Evolutionary conservation across 2,888 invertebrate species (phyloP), one percentile per base, ranked within the genome.

Genomic region (Temnothorax rugatulus): DNA sequence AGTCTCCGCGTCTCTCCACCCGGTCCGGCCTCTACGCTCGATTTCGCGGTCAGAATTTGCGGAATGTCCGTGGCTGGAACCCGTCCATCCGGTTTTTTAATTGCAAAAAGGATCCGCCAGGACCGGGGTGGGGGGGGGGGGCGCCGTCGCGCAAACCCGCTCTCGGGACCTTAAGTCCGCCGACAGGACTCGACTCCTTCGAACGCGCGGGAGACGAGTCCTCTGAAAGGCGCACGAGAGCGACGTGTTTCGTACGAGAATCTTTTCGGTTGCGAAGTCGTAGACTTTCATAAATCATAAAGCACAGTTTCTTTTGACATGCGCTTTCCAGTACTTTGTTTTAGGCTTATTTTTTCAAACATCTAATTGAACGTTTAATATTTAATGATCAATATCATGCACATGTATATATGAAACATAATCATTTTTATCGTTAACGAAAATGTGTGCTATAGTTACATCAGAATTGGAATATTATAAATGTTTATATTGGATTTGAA

Each of bases 81-180:
- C 93, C 92, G 94, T 94, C 91, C 90, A 90, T 92, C 94, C 93
- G 94, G 94, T 94, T 94, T 94, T 94, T 94, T 94, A 94, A 94
- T 94, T 94, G 94, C 94, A 93, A 94, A 94, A 93, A 93, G 93
- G 93, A 93, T 93, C 92, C 91, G 91, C 89, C 88, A 84, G 89
- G 91, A 66, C 83, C 69, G 77, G 38, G n/a, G n/a, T n/a, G n/a
- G n/a, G n/a, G n/a, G n/a, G n/a, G n/a, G 9, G 79, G 82, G 82
- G 50, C 57, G 77, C 64, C 64, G 76, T 68, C 77, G 74, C 82
- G 83, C 84, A 85, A 88, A 86, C 88, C 76, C 79, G 86, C 85
- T 82, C 63, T 69, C 59, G 59, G 88, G 81, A 83, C 82, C 85
- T 89, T 84, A 89, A 82, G 84, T 76, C 84, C 85, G 61, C 68